Evolutionary conservation across 1,140 invertebrate species (phyloP).

Genomic region (Melipona quadrifasciata): DNA sequence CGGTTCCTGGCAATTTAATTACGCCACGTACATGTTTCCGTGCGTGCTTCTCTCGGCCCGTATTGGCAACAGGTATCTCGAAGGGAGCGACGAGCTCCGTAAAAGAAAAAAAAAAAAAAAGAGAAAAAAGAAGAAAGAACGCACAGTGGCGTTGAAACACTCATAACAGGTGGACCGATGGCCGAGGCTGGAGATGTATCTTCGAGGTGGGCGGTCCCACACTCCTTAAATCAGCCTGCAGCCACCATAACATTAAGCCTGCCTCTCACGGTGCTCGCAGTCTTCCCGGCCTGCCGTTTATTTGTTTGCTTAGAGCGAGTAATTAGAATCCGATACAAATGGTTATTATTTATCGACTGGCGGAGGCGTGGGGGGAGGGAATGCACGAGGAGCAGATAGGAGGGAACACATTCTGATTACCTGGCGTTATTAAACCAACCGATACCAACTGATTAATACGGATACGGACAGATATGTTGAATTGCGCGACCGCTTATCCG

Average conservation of each 20-base stretch:
- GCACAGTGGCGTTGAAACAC: conserved; percentile 74
- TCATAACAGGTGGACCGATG: conserved; percentile 74
- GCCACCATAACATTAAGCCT: conserved; percentile 74
- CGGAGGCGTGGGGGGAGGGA: conserved; percentile 3
- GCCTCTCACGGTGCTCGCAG: conserved; percentile 55
- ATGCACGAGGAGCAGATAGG: conserved; percentile 35
- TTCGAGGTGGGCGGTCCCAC: conserved; percentile 80
- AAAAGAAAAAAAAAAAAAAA: no score
- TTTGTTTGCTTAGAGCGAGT: conserved; percentile 81
- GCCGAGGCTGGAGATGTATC: conserved; percentile 71
- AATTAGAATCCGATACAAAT: conserved; percentile 82
- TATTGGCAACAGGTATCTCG: conserved; percentile 24
- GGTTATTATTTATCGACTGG: conserved; percentile 78
- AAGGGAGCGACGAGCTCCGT: background rate
- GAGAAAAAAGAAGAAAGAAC: background rate
- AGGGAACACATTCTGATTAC: conserved; percentile 71
- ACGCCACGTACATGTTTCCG: conserved; percentile 26
- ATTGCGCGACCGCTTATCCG: conserved; percentile 20
- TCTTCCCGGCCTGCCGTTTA: conserved; percentile 68
- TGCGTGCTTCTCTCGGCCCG: conserved; percentile 15
- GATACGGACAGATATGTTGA: conserved; percentile 39
- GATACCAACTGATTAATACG: conserved; percentile 70
- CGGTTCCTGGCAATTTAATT: conserved; percentile 37
- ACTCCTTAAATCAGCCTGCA: conserved; percentile 81
- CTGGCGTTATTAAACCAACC: conserved; percentile 76